These are phyloP conservation scores for Chionodraco myersi DNA, from an alignment of 2,113 vertebrate genomes.

Conservation along the genomic window DNA sequence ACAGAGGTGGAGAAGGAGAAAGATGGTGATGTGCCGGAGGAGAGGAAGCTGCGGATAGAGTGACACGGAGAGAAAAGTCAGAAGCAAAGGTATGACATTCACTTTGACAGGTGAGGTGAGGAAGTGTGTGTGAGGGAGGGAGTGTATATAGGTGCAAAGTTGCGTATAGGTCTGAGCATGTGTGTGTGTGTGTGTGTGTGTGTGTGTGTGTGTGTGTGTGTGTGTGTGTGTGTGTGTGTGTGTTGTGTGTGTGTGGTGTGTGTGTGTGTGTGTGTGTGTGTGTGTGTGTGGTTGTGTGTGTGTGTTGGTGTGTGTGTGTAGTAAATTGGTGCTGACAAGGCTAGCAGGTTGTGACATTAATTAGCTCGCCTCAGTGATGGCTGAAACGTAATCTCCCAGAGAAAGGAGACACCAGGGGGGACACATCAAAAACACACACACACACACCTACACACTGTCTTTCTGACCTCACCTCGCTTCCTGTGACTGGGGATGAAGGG, in stretches of 20 bases:
- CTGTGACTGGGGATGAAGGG: conserved; percentile 50
- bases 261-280: conserved; percentile 38
- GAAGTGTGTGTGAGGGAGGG: conserved; percentile 18
- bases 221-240: conserved; percentile 20
- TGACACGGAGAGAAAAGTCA: conserved; percentile 48
- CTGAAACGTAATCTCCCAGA: conserved; percentile 75
- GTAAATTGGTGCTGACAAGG: conserved; percentile 74
- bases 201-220: conserved; percentile 18
- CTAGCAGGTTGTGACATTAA: conserved; percentile 80
- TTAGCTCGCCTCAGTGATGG: conserved; percentile 70
- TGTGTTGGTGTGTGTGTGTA: conserved; percentile 26
- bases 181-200: conserved; percentile 29
- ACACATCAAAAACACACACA: conserved; percentile 61
- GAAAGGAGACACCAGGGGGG: conserved; percentile 69
- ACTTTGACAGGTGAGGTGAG: conserved; percentile 67
- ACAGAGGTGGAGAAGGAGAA: conserved; percentile 41
- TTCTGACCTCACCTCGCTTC: conserved; percentile 69
- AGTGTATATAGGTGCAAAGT: not conserved
- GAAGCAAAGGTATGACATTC: conserved; percentile 58
- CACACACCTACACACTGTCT: conserved; percentile 33
- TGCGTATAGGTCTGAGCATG: not conserved
- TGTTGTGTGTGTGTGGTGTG: conserved; percentile 14
- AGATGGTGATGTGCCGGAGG: conserved; percentile 12
- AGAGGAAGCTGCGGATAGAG: conserved; percentile 42
- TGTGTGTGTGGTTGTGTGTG: conserved; percentile 4